Evolutionary conservation across 2,888 invertebrate species (phyloP).

Genomic region (Clivina fossor): DNA sequence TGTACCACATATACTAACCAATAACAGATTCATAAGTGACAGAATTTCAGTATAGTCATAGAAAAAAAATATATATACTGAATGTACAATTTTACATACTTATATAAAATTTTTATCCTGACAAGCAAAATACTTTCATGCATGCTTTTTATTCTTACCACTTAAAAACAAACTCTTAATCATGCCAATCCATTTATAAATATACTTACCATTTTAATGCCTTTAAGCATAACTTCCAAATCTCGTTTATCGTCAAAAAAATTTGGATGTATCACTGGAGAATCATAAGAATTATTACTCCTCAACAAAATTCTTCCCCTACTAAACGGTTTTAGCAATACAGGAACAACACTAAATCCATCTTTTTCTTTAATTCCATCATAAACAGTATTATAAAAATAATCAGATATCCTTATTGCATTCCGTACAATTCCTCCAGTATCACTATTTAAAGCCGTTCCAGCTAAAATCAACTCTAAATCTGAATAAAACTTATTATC

Average conservation of each 20-base stretch:
- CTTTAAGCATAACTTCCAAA: constrained; percentile 71
- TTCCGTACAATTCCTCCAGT: constrained; percentile 66
- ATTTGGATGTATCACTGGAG: constrained; percentile 79
- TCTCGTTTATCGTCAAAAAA: constrained; percentile 77
- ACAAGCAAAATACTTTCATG: too few species aligned
- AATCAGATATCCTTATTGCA: constrained; percentile 65
- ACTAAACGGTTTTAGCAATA: constrained; percentile 74
- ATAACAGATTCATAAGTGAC: too few species aligned
- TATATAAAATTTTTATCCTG: too few species aligned
- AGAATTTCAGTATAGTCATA: too few species aligned
- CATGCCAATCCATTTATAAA: too few species aligned
- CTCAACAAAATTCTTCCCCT: constrained; percentile 70
- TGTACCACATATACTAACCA: too few species aligned
- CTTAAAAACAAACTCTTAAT: too few species aligned
- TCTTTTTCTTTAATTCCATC: constrained; percentile 56
- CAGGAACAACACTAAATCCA: constrained; percentile 71
- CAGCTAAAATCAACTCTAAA: constrained; percentile 77
- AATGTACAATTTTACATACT: too few species aligned
- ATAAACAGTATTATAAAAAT: constrained; percentile 62
- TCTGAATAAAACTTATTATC: constrained; percentile 68
- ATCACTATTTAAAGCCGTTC: constrained; percentile 76
- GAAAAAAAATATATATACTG: too few species aligned
- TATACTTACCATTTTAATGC: constrained; percentile 66
- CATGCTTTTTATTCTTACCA: too few species aligned
- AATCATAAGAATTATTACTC: constrained; percentile 70